Percentiles rank a stretch among this genome's conserved stretches.
Conservation (phyloP, 2,113 vertebrate species). For the Morone chrysops region DNA sequence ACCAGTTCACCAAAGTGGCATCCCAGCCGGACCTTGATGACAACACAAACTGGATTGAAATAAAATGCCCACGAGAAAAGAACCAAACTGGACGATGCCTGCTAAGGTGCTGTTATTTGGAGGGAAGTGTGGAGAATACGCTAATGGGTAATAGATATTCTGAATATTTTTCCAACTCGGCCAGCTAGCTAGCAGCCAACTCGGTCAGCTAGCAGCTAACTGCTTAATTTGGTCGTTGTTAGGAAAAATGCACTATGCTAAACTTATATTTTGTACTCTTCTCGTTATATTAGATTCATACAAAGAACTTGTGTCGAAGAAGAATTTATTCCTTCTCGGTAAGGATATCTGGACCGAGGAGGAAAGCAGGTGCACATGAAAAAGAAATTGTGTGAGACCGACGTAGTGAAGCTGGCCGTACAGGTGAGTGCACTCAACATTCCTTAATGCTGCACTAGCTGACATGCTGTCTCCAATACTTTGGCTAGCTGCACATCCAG, state of each 20-base stretch:
- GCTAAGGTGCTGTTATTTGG: background rate
- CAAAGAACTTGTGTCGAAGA: background rate
- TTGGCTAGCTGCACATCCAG: background rate
- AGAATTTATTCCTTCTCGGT: background rate
- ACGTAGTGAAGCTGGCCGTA: background rate
- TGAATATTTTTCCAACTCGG: background rate
- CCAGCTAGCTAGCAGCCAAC: too few species aligned
- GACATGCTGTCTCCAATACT: background rate
- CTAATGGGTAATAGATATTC: too few species aligned
- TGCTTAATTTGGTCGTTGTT: background rate
- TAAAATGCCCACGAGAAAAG: background rate
- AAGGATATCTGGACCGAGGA: background rate
- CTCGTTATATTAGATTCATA: background rate
- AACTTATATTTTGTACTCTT: background rate
- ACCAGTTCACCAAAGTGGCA: background rate
- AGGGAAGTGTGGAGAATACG: background rate
- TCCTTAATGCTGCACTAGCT: background rate
- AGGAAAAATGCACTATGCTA: background rate
- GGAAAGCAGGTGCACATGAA: background rate
- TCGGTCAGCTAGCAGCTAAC: background rate
- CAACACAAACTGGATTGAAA: background rate
- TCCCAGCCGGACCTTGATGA: conserved; percentile 6
- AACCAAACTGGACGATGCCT: background rate
- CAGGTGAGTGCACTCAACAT: background rate
- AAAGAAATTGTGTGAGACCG: background rate